Percentiles rank a stretch among this genome's conserved stretches.
These are phyloP conservation scores for Pteropus rufus DNA, from an alignment of 2,797 vertebrate genomes.

Conservation along the genomic window DNA sequence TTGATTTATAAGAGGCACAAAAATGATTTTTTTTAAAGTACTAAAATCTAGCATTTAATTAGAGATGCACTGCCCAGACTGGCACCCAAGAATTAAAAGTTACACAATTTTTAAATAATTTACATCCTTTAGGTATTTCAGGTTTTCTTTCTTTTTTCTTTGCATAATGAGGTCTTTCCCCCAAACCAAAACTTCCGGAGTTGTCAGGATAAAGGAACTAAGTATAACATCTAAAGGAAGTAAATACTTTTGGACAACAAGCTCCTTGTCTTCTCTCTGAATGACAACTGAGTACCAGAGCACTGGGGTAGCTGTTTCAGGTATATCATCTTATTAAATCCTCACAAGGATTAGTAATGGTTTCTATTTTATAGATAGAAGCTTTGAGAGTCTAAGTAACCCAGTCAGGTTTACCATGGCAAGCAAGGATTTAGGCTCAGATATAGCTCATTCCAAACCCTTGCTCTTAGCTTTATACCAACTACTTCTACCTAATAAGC, in stretches of 20 bases:
- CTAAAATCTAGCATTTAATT: slow-evolving; percentile 24
- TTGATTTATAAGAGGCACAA: not conserved
- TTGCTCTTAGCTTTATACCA: not conserved
- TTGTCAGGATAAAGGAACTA: not conserved
- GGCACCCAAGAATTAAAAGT: not conserved
- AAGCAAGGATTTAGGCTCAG: not conserved
- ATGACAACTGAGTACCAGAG: not conserved
- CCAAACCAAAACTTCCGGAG: not conserved
- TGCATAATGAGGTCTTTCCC: not conserved
- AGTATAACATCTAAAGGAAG: not conserved
- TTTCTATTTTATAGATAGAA: not conserved
- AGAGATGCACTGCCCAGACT: not conserved
- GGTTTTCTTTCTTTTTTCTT: not conserved
- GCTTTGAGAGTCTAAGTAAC: not conserved
- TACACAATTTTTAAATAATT: not conserved
- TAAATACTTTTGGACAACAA: not conserved
- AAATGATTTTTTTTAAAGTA: not conserved
- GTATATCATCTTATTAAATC: not conserved
- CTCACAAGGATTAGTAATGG: not conserved
- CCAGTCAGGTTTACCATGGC: not conserved
- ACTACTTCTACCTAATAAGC: not conserved
- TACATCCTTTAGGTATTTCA: not conserved
- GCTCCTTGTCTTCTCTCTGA: not conserved
- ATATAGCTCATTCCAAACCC: not conserved
- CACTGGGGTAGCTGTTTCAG: not conserved